Evolutionary conservation across 2,888 invertebrate species (phyloP).

Genomic region (Aethes cnicana): DNA sequence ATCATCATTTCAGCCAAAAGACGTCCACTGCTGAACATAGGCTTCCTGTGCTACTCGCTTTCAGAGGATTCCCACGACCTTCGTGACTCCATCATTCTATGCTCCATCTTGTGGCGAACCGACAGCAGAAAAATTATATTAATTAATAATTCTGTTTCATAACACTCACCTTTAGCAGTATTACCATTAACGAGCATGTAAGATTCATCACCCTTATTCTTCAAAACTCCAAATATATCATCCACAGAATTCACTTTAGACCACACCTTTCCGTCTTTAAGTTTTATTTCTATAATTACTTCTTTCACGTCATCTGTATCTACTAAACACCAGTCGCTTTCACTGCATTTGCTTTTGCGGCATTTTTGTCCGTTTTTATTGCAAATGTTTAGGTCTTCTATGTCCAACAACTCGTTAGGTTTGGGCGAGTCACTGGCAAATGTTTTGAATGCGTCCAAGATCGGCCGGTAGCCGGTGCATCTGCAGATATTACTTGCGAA

Average conservation of each 20-base stretch:
- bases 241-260: slow-evolving; percentile 66
- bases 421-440: slow-evolving; percentile 83
- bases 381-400: slow-evolving; percentile 48
- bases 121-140: no score
- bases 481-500: slow-evolving; percentile 91
- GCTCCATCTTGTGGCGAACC: no score
- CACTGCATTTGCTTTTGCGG: slow-evolving; percentile 31
- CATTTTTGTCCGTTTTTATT: slow-evolving; percentile 38
- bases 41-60: no score
- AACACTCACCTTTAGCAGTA: slow-evolving; percentile 86
- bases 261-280: slow-evolving; percentile 55
- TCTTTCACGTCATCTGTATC: slow-evolving; percentile 32
- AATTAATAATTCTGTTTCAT: no score
- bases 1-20: no score
- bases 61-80: no score
- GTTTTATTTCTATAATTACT: slow-evolving; percentile 44
- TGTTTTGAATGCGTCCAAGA: slow-evolving; percentile 90
- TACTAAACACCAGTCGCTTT: slow-evolving; percentile 36
- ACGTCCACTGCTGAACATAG: no score
- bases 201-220: slow-evolving; percentile 50
- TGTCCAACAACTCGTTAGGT: slow-evolving; percentile 65
- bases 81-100: no score
- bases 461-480: slow-evolving; percentile 90
- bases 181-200: slow-evolving; percentile 85
- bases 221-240: slow-evolving; percentile 70